Conservation (phyloP, 2,113 vertebrate genomes). For the rat (Rattus norvegicus) region GRCr8 NC_086025.1:133394001-133394500, state of each 20-base stretch:
- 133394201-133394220: no score
- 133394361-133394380: conserved; percentile 25
- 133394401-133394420: conserved; percentile 98
- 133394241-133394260: not conserved
- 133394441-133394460: conserved; percentile 95
- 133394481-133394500: conserved; percentile 94
- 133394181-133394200: not conserved
- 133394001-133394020: not conserved
- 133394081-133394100: no score
- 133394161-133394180: not conserved
- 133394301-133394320: not conserved
- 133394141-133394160: not conserved
- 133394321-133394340: not conserved
- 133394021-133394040: not conserved
- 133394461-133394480: conserved; percentile 93
- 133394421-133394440: conserved; percentile 92
- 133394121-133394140: no score
- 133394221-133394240: not conserved
- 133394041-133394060: not conserved
- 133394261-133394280: not conserved
- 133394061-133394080: not conserved
- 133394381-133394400: conserved; percentile 97
- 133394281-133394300: not conserved
- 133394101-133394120: not conserved
- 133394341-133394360: not conserved